phyloP scores from a whole-genome alignment of 1,140 invertebrate species.

The Platyscapa corneri region DNA sequence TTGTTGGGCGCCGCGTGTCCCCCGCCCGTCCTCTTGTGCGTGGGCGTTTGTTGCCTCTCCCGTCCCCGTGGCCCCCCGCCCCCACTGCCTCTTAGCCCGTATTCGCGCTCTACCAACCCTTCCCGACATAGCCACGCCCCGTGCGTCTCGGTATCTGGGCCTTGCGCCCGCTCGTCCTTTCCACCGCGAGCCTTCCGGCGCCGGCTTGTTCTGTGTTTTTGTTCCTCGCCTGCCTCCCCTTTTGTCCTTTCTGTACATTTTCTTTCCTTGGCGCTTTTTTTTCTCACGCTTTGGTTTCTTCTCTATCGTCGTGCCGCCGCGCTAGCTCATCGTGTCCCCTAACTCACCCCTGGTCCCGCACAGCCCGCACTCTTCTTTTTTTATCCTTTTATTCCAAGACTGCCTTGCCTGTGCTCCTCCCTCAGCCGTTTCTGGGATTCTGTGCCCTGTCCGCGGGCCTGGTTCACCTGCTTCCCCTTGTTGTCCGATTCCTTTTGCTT shows the following conservation, averaged over 20 bases:
- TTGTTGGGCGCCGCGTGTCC: too few species aligned
- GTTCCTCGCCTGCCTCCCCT: slow-evolving; percentile 40
- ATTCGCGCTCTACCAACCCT: slow-evolving; percentile 72
- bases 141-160: not conserved
- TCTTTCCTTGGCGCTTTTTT: slow-evolving; percentile 10
- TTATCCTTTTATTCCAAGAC: too few species aligned
- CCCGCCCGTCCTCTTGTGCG: too few species aligned
- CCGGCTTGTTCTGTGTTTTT: slow-evolving; percentile 11
- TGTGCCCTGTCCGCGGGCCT: too few species aligned
- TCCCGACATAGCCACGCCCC: slow-evolving; percentile 65
- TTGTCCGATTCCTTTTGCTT: too few species aligned
- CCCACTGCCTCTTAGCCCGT: slow-evolving; percentile 71
- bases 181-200: not conserved
- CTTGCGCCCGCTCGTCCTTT: not conserved
- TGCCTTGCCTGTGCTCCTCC: too few species aligned
- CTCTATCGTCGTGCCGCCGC: too few species aligned
- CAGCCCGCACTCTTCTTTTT: too few species aligned
- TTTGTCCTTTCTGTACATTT: not conserved
- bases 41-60: slow-evolving; percentile 67
- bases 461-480: too few species aligned
- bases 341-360: too few species aligned
- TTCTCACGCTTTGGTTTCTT: slow-evolving; percentile 8
- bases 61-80: slow-evolving; percentile 62
- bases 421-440: too few species aligned
- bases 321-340: too few species aligned